Conservation (phyloP, 2,797 vertebrate genomes). For the Gorsachius magnificus region DNA sequence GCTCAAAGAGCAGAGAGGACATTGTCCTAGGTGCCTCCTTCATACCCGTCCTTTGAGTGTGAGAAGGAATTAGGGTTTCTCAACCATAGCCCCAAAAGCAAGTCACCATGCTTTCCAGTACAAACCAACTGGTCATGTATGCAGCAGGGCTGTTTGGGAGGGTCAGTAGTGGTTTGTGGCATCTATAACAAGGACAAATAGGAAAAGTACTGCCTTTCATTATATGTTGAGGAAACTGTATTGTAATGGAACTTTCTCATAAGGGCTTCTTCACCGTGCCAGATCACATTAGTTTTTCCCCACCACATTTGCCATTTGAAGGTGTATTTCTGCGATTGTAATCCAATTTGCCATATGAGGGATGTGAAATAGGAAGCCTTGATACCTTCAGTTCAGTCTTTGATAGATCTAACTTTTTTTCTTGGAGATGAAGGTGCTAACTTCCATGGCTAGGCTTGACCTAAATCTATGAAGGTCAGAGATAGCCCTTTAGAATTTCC, state of each 20-base stretch:
- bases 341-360: background rate
- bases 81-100: background rate
- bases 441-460: slow-evolving; percentile 1
- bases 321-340: background rate
- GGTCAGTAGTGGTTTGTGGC: background rate
- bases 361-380: background rate
- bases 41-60: background rate
- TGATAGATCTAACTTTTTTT: background rate
- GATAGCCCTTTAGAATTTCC: background rate
- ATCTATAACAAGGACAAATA: background rate
- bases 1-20: background rate
- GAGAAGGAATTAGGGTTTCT: background rate
- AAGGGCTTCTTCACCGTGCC: background rate
- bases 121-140: background rate
- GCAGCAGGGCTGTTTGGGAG: background rate
- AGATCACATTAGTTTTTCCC: background rate
- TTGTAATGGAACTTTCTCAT: background rate
- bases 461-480: slow-evolving; percentile 31
- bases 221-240: background rate
- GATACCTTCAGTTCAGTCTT: background rate
- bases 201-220: background rate
- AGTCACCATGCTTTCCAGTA: background rate
- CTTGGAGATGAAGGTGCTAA: background rate
- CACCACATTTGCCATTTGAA: background rate
- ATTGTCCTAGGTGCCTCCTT: background rate